phyloP scores from a whole-genome alignment of 2,888 invertebrate species.

The Allygus modestus region DNA sequence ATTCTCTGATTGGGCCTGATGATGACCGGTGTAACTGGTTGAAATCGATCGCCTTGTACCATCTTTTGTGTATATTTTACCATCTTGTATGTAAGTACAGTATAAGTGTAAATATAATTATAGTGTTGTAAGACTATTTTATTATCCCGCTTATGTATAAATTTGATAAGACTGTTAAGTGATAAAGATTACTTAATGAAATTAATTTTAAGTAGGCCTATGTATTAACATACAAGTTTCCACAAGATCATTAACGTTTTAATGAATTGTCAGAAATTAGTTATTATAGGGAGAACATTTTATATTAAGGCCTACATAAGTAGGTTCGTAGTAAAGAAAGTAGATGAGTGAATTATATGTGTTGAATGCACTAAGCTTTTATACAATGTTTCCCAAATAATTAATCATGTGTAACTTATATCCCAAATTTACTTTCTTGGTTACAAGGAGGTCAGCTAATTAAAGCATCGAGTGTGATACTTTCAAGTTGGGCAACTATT shows the following conservation, averaged over 20 bases:
- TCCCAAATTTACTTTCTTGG: background rate
- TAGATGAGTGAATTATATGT: background rate
- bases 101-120: no score
- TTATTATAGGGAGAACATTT: background rate
- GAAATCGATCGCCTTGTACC: no score
- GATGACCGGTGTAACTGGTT: no score
- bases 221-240: background rate
- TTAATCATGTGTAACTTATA: background rate
- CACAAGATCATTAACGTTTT: background rate
- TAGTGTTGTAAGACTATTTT: no score
- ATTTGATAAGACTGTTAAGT: background rate
- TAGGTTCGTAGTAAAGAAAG: background rate
- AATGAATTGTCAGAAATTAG: background rate
- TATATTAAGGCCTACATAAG: constrained; percentile 3
- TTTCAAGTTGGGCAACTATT: background rate
- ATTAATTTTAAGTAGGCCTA: constrained; percentile 1
- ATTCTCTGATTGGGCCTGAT: no score
- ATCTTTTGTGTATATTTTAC: no score
- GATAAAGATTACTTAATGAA: background rate
- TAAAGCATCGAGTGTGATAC: background rate
- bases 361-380: background rate
- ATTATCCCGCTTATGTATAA: no score
- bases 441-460: no score
- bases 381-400: background rate
- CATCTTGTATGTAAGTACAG: no score